Base-by-base conservation (phyloP, 1,140 invertebrate genomes). In the Patella vulgata region DNA sequence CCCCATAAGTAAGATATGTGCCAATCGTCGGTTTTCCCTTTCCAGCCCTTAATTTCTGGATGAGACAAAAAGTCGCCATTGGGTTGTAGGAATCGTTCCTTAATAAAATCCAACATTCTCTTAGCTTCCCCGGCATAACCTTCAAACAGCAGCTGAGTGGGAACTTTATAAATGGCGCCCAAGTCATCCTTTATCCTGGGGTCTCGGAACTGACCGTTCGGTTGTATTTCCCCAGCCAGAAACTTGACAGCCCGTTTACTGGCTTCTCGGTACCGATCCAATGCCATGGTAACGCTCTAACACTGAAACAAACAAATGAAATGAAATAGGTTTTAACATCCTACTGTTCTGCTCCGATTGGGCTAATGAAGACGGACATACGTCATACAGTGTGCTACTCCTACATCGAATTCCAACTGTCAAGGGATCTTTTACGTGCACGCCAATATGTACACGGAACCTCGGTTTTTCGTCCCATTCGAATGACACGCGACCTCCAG, bases 131-230 rank as follows among this genome's bases (percentile, higher is more conserved):
- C n/a, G 3, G 50, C 14, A 12, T 21, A 31, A 3, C 50, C 50
- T 19, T 17, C 28, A 14, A 52, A 21, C 14, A 33, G 21, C 31
- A 31, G 50, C 31, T 52, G 50, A 33, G 30, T 52, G 3, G 50
- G 50, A 14, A 52, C 28, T 28, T 52, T 52, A 31, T 52, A 52
- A 28, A 52, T 52, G 21, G 50, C 30, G 50, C n/a, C 50, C 19
- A 52, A n/a, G 50, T 52, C 50, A 31, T 33, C 17, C 21, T 33
- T 25, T 17, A 28, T 21, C 14, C 19, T 31, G 14, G 27, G 14
- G 19, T 33, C 50, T 19, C 11, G 14, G 50, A 52, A 52, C 27
- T 28, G 21, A 9, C 50, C 50, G 19, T 52, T 52, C 19, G 30
- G 12, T 19, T 52, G 28, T 17, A 52, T 14, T n/a, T 36, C n/a